Percentiles rank a stretch among this genome's conserved stretches.
phyloP scores from a whole-genome alignment of 2,888 invertebrate genomes.

The Formica aserva region DNA sequence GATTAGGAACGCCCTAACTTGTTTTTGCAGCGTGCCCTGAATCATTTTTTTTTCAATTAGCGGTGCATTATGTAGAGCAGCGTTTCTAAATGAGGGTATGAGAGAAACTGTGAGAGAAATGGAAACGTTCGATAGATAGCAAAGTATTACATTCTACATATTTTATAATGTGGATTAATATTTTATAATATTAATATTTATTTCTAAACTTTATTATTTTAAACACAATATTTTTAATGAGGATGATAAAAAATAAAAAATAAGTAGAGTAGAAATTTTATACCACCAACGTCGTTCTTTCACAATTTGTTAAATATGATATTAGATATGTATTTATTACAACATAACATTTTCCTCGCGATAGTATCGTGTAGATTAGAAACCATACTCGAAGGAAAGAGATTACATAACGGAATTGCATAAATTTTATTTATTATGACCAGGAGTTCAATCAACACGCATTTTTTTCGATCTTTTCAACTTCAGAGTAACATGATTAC shows the following conservation, averaged over 20 bases:
- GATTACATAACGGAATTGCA: not conserved
- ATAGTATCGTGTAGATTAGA: not conserved
- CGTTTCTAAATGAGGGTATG: not conserved
- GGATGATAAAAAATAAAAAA: not conserved
- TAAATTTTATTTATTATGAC: not conserved
- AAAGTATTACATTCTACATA: not conserved
- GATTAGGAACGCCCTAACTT: slow-evolving; percentile 8
- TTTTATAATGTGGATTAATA: not conserved
- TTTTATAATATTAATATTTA: not conserved
- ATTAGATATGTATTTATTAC: not conserved
- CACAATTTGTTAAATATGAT: not conserved
- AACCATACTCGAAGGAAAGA: not conserved
- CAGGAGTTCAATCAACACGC: not conserved
- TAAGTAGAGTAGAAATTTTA: not conserved
- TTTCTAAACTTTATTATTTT: slow-evolving; percentile 2
- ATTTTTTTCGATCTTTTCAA: not conserved
- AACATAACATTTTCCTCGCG: not conserved
- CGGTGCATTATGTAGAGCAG: not conserved
- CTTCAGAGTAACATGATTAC: not conserved
- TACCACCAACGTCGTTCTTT: not conserved
- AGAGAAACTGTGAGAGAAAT: not conserved
- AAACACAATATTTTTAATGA: not conserved
- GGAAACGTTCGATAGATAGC: not conserved
- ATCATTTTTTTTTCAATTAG: not conserved
- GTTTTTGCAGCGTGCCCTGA: not conserved